A percentile compares a stretch with the other conserved stretches of the same genome.
These are phyloP conservation scores for Leptinotarsa peninsularis DNA, from an alignment of 2,888 invertebrate species.

Conservation along the genomic window DNA sequence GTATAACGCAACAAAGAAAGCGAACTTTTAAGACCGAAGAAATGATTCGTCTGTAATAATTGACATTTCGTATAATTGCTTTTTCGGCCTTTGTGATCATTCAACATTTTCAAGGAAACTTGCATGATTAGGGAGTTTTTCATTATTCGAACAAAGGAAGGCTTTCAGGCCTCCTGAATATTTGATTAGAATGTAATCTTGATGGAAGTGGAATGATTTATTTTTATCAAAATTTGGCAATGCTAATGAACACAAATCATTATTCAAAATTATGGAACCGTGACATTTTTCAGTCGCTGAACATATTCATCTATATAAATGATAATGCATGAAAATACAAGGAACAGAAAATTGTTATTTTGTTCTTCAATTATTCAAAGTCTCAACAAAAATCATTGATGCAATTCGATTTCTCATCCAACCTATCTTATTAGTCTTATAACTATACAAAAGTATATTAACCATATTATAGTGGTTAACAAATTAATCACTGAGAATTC, in stretches of 20 bases:
- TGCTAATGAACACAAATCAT: neutral
- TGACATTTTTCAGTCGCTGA: neutral
- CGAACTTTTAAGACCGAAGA: neutral
- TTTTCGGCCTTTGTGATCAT: constrained; percentile 10
- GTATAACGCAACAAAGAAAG: neutral
- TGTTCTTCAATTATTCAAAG: neutral
- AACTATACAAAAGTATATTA: too few species aligned
- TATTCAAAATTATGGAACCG: neutral
- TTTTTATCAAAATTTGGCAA: neutral
- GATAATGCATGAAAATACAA: too few species aligned
- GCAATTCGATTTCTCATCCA: too few species aligned
- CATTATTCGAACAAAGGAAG: constrained; percentile 3
- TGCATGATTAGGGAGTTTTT: constrained; percentile 1
- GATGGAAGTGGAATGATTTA: neutral
- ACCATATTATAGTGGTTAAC: neutral
- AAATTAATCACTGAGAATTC: constrained; percentile 17
- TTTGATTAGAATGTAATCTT: constrained; percentile 1
- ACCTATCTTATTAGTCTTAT: too few species aligned
- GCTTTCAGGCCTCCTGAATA: neutral
- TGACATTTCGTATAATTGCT: neutral
- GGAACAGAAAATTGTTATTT: neutral
- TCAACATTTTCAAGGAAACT: constrained; percentile 4
- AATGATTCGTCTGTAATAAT: neutral
- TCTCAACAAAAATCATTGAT: too few species aligned
- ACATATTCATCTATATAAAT: too few species aligned